These are phyloP conservation scores for Myathropa florea DNA, from an alignment of 2,888 invertebrate genomes.

Conservation along the genomic window DNA sequence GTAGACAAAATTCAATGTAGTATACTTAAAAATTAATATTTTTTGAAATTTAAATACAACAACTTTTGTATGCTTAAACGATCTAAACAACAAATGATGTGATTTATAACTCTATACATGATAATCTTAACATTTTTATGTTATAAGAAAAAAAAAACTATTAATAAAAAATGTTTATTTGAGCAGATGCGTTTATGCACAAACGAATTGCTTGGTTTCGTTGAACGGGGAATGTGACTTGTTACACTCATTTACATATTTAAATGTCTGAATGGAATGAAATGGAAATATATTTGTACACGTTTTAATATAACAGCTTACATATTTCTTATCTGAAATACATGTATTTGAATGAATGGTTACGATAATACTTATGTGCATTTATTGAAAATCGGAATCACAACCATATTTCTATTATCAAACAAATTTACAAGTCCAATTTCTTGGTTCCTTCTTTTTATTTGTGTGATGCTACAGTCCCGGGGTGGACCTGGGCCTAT, in stretches of 20 bases:
- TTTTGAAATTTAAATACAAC: constrained; percentile 37
- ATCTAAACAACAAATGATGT: constrained; percentile 21
- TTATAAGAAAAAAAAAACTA: constrained; percentile 53
- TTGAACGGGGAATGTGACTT: background rate
- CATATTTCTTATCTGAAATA: background rate
- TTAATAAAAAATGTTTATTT: constrained; percentile 47
- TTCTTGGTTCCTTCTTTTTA: too few species aligned
- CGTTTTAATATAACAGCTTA: background rate
- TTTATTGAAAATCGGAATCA: too few species aligned
- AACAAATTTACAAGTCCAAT: too few species aligned
- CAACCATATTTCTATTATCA: too few species aligned
- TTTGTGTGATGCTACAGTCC: too few species aligned
- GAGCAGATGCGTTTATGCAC: constrained; percentile 41
- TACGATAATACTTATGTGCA: background rate
- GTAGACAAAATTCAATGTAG: constrained; percentile 29
- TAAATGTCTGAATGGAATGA: background rate
- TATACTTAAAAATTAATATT: constrained; percentile 39
- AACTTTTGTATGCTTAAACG: constrained; percentile 15
- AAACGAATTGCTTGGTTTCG: background rate
- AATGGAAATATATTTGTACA: background rate
- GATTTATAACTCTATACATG: constrained; percentile 1
- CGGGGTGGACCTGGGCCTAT: too few species aligned
- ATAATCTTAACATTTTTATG: constrained; percentile 32
- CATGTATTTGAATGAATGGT: background rate
- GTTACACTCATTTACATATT: background rate